Evolutionary conservation across 1,140 invertebrate genomes (phyloP), one percentile per base, ranked within the genome.

Genomic region (Acromyrmex heyeri): DNA sequence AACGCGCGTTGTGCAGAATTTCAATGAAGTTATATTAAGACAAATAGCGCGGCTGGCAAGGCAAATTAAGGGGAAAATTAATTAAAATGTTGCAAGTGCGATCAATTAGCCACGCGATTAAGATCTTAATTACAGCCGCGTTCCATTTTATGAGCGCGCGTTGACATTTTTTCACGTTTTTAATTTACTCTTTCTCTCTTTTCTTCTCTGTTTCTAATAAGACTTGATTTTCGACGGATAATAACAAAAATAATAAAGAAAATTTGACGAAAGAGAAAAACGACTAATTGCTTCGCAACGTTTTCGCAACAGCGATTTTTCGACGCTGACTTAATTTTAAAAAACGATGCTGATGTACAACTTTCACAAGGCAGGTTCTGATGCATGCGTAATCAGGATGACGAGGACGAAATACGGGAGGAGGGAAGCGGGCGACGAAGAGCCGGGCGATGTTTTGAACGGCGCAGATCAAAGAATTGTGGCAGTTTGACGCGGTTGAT

Each of bases 351-450:
- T 76, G 69, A 89, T 65, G 78, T 69, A 75, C 79, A 85, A 87
- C 75, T 90, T 90, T 90, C 89, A 79, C 79, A 67, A 12, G 83
- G 59, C 86, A 79, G 88, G 85, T 90, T 87, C 73, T 75, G 55
- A 67, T 30, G 50, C 48, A 48, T n/a, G 34, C 67, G 34, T 55
- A 38, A 24, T 38, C 55, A 87, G 55, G 75, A 77, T 89, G 88
- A 85, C 67, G 85, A 90, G 76, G 30, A 53, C 30, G 27, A 53
- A 38, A 64, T 50, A 18, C 27, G 67, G 10, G 77, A 90, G 69
- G n/a, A 62, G 69, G 24, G 55, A 81, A 81, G 48, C 21, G 16
- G 30, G 12, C 57, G 48, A 38, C 21, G n/a, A 21, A n/a, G 38
- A 38, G n/a, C 14, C n/a, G 18, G n/a, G 24, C 7, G 38, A 61